Evolutionary conservation across 1,140 invertebrate species (phyloP), one percentile per base, ranked within the genome.

Genomic region (Saxidomus purpurata): DNA sequence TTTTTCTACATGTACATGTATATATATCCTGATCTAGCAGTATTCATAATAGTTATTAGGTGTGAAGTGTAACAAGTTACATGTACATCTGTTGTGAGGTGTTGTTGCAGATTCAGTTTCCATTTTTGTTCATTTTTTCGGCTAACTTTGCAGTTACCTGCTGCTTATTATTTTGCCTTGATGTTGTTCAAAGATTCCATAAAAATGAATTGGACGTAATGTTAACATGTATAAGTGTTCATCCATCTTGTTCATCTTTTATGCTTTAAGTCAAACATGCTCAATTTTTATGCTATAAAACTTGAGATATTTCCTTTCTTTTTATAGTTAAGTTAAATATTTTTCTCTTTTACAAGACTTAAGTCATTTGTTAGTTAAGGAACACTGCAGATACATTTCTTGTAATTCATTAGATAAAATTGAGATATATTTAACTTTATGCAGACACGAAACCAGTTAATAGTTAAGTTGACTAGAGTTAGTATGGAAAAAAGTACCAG

Each of bases 21-120:
- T 38, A 71, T 38, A 36, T 71, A 71, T 17, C 31, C 22, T 71
- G 34, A 38, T 71, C 67, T 71, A 71, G 67, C 67, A 71, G 67
- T 71, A 71, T 71, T 71, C 67, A 28, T 67, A 22, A 67, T 67
- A 67, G 61, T 67, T 38, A 38, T n/a, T 38, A 38, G 13, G 67
- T 71, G 67, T 71, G 67, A 40, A 38, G 67, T 71, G 67, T 71
- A 71, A 4, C 19, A 11, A 36, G 28, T 28, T 19, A 67, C 36
- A 28, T 38, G 67, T 79, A 55, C 49, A 79, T 79, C 43, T 59
- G 22, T 59, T 55, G 76, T 79, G 34, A 79, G 13, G 1, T 34
- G 47, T 52, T 79, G 47, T 52, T 55, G n/a, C 47, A 79, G 36
- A 36, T 34, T 71, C 36, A 17, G 67, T 71, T 79, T 47, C 11